Evolutionary conservation across 2,888 invertebrate genomes (phyloP), one percentile per base, ranked within the genome.

Genomic region (Agonum fuliginosum): DNA sequence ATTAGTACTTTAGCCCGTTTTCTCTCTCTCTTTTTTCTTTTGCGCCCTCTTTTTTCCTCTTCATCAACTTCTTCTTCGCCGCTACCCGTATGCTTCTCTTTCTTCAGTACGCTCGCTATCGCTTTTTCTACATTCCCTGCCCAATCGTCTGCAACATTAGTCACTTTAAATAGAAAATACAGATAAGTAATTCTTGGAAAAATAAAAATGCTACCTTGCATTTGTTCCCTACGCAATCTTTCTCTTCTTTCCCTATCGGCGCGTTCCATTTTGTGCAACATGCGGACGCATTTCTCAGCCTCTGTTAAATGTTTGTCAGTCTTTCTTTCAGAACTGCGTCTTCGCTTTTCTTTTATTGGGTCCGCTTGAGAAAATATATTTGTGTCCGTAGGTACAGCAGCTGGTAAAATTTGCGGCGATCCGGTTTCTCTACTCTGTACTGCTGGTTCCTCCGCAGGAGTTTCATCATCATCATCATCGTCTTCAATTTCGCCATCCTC

Each of bases 401-500:
- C 81, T 82, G 78, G 82, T 81, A 81, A 80, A 74, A 80, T 30
- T 69, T 81, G 79, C 22, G 81, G 81, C 0, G 81, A 71, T 8
- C 70, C 58, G 54, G 83, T 83, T 22, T 83, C 78, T 17, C 41
- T 43, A 27, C 81, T 79, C 41, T 81, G 80, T 8, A 30, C 4
- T 51, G 80, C 82, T 80, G 88, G 88, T 82, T 89, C 89, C 30
- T 88, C 89, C 80, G 90, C 90, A 78, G 90, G 89, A 81, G 79
- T 76, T 20, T 82, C 84, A 17, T 88, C 88, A 58, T 91, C 91
- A 58, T 91, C 91, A 67, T 91, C 91, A 81, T 91, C 91, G 58
- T 91, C 91, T 80, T 95, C 95, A 81, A 96, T 95, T 87, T 96
- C 96, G 62, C 96, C 96, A 84, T 96, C 96, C 87, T 96, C 96